Conservation (phyloP, 2,797 vertebrate species). For the Staurois parvus region DNA sequence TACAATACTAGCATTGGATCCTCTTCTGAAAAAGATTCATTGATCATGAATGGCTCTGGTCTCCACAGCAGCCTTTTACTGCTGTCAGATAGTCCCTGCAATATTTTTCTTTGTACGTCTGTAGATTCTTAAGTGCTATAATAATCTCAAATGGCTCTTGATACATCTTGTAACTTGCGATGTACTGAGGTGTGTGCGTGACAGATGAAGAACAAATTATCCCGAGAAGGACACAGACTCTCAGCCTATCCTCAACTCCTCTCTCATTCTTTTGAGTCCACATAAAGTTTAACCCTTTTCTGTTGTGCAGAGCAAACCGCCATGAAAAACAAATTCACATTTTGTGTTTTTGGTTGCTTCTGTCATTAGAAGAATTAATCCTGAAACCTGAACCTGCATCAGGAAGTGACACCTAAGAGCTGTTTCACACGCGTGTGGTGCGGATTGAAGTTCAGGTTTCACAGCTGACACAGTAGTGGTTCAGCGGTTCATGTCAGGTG, state of each 20-base stretch:
- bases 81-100: constrained; percentile 3
- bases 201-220: constrained; percentile 14
- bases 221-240: not conserved
- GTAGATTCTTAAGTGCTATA: constrained; percentile 26
- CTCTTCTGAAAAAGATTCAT: constrained; percentile 3
- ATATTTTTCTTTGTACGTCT: constrained; percentile 18
- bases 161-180: constrained; percentile 29
- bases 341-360: too few species aligned
- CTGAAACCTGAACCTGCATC: too few species aligned
- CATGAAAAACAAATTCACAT: not conserved
- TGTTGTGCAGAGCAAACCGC: not conserved
- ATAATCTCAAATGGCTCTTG: constrained; percentile 42
- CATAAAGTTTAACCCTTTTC: constrained; percentile 9
- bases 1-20: not conserved
- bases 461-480: too few species aligned
- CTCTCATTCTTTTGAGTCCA: not conserved
- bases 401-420: too few species aligned
- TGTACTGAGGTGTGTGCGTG: not conserved
- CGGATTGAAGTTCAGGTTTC: too few species aligned
- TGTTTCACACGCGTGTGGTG: too few species aligned
- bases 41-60: not conserved
- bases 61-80: constrained; percentile 23
- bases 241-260: not conserved
- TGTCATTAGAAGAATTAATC: too few species aligned
- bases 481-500: too few species aligned